A percentile compares a stretch with the other conserved stretches of the same genome.
Evolutionary conservation across 2,113 vertebrate genomes (phyloP).

Genomic region (Indicator maculatus): DNA sequence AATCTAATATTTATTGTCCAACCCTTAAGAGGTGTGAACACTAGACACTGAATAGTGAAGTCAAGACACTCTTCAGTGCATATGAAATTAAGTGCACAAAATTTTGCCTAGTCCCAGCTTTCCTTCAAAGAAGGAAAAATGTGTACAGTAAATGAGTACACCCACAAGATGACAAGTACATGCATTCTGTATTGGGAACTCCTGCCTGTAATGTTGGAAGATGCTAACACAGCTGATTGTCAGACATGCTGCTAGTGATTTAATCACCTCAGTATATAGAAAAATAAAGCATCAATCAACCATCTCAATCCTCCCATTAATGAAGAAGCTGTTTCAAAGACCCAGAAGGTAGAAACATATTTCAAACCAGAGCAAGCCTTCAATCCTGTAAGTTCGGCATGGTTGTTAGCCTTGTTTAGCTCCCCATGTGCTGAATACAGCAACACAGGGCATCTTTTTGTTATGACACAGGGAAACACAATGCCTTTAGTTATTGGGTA

Average conservation of each 20-base stretch:
- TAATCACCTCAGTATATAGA: not conserved
- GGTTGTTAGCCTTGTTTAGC: not conserved
- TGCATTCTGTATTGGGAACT: not conserved
- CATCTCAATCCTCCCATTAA: not conserved
- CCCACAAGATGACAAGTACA: not conserved
- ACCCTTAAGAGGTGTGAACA: not conserved
- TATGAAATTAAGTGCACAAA: not conserved
- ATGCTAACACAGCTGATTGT: not conserved
- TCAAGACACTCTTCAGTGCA: not conserved
- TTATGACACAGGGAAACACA: not conserved
- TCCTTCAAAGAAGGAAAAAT: not conserved
- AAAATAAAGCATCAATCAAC: not conserved
- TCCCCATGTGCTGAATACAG: not conserved
- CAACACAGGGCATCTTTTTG: constrained; percentile 55
- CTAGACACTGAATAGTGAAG: not conserved
- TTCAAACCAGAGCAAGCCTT: not conserved
- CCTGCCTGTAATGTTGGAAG: not conserved
- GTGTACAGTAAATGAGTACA: not conserved
- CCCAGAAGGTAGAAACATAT: not conserved
- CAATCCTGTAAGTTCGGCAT: not conserved
- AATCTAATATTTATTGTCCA: constrained; percentile 20
- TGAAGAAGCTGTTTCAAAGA: not conserved
- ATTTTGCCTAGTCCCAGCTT: not conserved
- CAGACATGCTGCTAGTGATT: not conserved
- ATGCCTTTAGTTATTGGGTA: constrained; percentile 36